Conservation (phyloP, 2,888 invertebrate genomes). For the Coleophora flavipennella region DNA sequence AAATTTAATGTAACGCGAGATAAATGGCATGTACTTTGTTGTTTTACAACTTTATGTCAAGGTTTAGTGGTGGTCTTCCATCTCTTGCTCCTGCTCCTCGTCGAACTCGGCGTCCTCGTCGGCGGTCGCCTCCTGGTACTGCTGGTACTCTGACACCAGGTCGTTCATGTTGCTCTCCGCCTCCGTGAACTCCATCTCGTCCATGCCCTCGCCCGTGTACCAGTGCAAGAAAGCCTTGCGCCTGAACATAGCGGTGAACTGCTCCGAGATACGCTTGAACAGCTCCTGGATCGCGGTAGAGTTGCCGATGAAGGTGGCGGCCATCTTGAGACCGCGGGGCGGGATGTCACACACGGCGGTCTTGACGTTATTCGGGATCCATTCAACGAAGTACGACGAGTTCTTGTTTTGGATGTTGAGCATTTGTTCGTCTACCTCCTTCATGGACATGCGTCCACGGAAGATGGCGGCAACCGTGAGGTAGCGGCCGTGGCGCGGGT, state of each 20-base stretch:
- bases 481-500: slow-evolving; percentile 92
- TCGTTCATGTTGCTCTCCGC: slow-evolving; percentile 97
- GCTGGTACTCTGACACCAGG: slow-evolving; percentile 91
- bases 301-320: slow-evolving; percentile 95
- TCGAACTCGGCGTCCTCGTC: slow-evolving; percentile 88
- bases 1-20: slow-evolving; percentile 50
- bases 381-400: slow-evolving; percentile 77
- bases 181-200: slow-evolving; percentile 97
- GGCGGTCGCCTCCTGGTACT: slow-evolving; percentile 91
- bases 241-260: slow-evolving; percentile 96
- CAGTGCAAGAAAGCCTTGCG: slow-evolving; percentile 98
- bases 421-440: slow-evolving; percentile 93
- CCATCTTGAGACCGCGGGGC: slow-evolving; percentile 94
- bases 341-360: slow-evolving; percentile 87
- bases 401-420: slow-evolving; percentile 83
- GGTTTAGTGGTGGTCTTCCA: slow-evolving; percentile 69
- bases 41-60: slow-evolving; percentile 19
- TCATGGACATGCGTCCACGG: slow-evolving; percentile 95
- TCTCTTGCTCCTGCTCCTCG: slow-evolving; percentile 80
- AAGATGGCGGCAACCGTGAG: slow-evolving; percentile 93
- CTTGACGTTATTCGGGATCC: slow-evolving; percentile 91
- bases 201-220: slow-evolving; percentile 98
- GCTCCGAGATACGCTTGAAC: slow-evolving; percentile 92
- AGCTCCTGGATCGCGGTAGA: slow-evolving; percentile 94
- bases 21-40: slow-evolving; percentile 58